Evolutionary conservation across 2,888 invertebrate genomes (phyloP), one percentile per base, ranked within the genome.

Genomic region (Watsonalla binaria): DNA sequence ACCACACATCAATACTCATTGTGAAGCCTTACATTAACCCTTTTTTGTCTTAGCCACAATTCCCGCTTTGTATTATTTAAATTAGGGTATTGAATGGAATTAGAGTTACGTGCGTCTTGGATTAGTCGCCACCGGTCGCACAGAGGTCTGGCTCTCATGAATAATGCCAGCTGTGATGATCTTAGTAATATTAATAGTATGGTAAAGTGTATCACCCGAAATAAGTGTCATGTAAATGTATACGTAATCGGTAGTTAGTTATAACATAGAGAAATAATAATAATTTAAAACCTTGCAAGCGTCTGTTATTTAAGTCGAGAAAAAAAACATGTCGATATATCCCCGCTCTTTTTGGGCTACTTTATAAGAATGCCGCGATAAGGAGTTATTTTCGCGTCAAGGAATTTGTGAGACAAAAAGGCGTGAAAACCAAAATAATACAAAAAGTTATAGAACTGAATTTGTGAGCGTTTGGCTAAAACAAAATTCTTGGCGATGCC

Each of bases 371-470:
- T 87, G 85, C 87, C 86, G 86, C 85, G 87, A 87, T 89, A 88
- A 89, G 86, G 80, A 86, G 86, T 87, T 90, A 89, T 90, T 88
- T 90, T 89, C 79, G 88, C 86, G 82, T 87, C 85, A 84, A 82
- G 78, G 88, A 85, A 89, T 89, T 82, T 84, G 82, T 73, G 78
- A 76, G 84, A 80, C 84, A 90, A 90, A 90, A 90, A 90, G 86
- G 90, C 90, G 90, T 90, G 89, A 90, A 90, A 90, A 89, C 85
- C 76, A 85, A 90, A 90, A 90, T 87, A 88, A 87, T 80, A 87
- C 85, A 90, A 90, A 90, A 90, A 74, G 78, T 80, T 82, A 80
- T 86, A 87, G 86, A 86, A 79, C 85, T 89, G 90, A 90, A 90
- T 90, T 90, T 90, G 90, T 90, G 90, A 90, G 85, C 86, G 88